Conservation (phyloP, 2,113 vertebrate species). For the Chascanopsetta lugubris region DNA sequence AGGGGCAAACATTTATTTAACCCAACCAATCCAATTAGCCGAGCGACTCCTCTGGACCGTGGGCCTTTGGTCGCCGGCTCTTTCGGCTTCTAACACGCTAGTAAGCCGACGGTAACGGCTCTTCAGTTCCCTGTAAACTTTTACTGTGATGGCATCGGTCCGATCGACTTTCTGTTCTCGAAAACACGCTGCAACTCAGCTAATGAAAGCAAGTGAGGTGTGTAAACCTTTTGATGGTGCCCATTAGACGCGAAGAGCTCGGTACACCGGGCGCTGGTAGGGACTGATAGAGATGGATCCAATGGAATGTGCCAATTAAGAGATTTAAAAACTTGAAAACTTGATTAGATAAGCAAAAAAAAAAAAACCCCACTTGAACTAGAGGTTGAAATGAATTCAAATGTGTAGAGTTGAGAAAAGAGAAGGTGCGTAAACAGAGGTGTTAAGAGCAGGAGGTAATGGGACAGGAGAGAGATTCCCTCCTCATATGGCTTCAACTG, state of each 20-base stretch:
- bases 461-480: slow-evolving; percentile 71
- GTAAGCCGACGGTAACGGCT: slow-evolving; percentile 72
- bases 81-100: slow-evolving; percentile 63
- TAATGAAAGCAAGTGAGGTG: slow-evolving; percentile 64
- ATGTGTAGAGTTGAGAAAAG: not conserved
- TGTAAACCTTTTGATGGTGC: slow-evolving; percentile 63
- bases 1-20: slow-evolving; percentile 83
- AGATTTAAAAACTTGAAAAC: not conserved
- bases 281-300: slow-evolving; percentile 11
- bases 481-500: slow-evolving; percentile 79
- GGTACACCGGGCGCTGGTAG: slow-evolving; percentile 1
- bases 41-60: slow-evolving; percentile 54
- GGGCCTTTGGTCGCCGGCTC: slow-evolving; percentile 53
- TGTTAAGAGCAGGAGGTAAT: slow-evolving; percentile 27
- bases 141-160: slow-evolving; percentile 71
- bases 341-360: not conserved
- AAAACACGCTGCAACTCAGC: slow-evolving; percentile 68
- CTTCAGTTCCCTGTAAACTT: slow-evolving; percentile 74
- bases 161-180: slow-evolving; percentile 61
- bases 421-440: not conserved
- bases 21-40: slow-evolving; percentile 79
- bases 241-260: slow-evolving; percentile 33
- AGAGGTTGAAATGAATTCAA: not conserved
- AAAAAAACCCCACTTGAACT: not conserved
- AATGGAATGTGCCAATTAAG: too few species aligned